These are phyloP conservation scores for Hirtodrosophila confusa DNA, from an alignment of 2,888 invertebrate genomes.

Conservation along the genomic window DNA sequence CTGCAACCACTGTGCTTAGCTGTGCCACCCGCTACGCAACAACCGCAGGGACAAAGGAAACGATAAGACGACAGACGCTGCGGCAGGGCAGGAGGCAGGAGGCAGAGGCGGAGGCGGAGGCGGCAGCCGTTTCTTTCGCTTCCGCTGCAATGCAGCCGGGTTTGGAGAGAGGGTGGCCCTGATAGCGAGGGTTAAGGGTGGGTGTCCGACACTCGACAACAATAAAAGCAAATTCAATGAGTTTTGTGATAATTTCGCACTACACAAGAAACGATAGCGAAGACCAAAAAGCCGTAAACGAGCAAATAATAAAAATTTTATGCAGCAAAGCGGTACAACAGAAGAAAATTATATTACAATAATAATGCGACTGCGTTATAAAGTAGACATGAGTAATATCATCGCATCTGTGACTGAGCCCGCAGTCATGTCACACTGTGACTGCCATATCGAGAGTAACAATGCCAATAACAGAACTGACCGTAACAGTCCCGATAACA, in stretches of 20 bases:
- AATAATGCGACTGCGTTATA: conserved; percentile 37
- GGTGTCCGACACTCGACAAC: conserved; percentile 49
- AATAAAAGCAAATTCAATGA: conserved; percentile 78
- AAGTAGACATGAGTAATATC: too few relatives aligned
- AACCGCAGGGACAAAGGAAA: conserved; percentile 61
- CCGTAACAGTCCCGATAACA: too few relatives aligned
- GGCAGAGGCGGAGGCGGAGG: neutral
- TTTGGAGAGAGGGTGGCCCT: neutral
- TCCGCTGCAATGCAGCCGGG: conserved; percentile 57
- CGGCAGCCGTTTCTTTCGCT: conserved; percentile 25
- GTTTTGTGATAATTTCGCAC: conserved; percentile 74
- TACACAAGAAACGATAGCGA: conserved; percentile 51
- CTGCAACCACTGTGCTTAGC: conserved; percentile 36
- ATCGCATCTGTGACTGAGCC: too few relatives aligned
- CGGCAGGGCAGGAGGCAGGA: neutral
- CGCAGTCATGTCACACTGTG: too few relatives aligned
- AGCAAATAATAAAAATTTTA: conserved; percentile 73
- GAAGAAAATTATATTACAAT: conserved; percentile 48
- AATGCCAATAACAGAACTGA: too few relatives aligned
- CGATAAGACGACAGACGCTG: conserved; percentile 68
- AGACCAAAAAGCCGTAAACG: conserved; percentile 55
- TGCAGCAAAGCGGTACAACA: conserved; percentile 39
- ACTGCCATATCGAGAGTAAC: too few relatives aligned
- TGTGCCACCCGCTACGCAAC: conserved; percentile 36
- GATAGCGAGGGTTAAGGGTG: conserved; percentile 1